Evolutionary conservation across 2,113 vertebrate species (phyloP).

Genomic region (Erythrocercus mccallii): DNA sequence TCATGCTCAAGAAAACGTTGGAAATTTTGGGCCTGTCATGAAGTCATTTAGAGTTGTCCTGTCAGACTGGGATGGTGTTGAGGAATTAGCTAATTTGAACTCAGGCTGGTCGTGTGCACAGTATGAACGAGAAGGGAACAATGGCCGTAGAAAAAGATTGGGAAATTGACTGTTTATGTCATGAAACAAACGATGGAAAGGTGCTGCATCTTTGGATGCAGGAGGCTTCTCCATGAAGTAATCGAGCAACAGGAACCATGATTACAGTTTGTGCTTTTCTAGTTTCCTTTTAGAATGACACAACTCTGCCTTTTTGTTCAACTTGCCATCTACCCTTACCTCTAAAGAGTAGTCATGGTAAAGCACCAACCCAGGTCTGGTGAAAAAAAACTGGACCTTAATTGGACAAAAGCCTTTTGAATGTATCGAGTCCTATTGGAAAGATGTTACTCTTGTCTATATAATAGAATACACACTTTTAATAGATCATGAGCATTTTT

Average conservation of each 20-base stretch:
- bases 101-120: neutral
- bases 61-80: neutral
- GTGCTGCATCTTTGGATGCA: neutral
- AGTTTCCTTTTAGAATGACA: neutral
- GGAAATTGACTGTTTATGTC: neutral
- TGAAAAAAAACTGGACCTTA: neutral
- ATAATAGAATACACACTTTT: neutral
- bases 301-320: neutral
- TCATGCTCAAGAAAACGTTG: neutral
- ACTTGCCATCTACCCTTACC: neutral
- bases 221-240: neutral
- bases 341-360: neutral
- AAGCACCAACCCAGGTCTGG: neutral
- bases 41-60: neutral
- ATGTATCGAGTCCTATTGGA: neutral
- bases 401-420: neutral
- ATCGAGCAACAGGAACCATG: neutral
- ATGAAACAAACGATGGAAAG: neutral
- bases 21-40: neutral
- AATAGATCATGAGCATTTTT: neutral
- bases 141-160: too few species aligned
- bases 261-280: neutral
- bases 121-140: neutral
- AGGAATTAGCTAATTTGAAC: neutral
- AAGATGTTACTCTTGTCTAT: neutral